Percentiles rank a stretch among this genome's conserved stretches.
Conservation (phyloP, 2,888 invertebrate species). For the Drosophila nr. perissopoda region DNA sequence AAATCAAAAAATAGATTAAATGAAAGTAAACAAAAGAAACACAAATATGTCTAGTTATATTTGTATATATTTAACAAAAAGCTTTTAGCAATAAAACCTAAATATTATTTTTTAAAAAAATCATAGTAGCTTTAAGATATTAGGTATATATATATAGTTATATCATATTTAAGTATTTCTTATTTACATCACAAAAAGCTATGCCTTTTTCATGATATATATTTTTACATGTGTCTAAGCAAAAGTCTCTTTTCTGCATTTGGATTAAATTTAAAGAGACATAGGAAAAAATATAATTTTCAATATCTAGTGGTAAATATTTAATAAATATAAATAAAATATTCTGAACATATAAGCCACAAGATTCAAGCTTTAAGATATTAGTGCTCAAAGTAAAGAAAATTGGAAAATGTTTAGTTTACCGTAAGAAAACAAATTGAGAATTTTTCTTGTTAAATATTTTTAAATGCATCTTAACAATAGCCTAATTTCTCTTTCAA, state of each 20-base stretch:
- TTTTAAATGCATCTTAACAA: not conserved
- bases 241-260: rapidly evolving
- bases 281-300: not conserved
- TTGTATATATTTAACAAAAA: not conserved
- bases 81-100: not conserved
- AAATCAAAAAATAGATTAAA: not conserved
- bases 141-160: not conserved
- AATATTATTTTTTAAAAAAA: not conserved
- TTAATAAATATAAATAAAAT: not conserved
- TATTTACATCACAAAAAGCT: not conserved
- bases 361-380: not conserved
- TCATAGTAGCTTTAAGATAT: not conserved
- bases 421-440: not conserved
- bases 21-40: not conserved
- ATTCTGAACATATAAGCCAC: rapidly evolving
- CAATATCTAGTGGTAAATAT: not conserved
- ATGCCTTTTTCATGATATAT: not conserved
- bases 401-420: not conserved
- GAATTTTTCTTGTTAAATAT: not conserved
- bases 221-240: not conserved
- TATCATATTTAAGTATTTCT: not conserved
- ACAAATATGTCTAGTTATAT: not conserved
- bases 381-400: not conserved
- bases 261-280: not conserved
- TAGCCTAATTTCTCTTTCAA: not conserved